A percentile compares a stretch with the other conserved stretches of the same genome.
Conservation (phyloP, 2,797 vertebrate species). For the Sebastes aleutianus region DNA sequence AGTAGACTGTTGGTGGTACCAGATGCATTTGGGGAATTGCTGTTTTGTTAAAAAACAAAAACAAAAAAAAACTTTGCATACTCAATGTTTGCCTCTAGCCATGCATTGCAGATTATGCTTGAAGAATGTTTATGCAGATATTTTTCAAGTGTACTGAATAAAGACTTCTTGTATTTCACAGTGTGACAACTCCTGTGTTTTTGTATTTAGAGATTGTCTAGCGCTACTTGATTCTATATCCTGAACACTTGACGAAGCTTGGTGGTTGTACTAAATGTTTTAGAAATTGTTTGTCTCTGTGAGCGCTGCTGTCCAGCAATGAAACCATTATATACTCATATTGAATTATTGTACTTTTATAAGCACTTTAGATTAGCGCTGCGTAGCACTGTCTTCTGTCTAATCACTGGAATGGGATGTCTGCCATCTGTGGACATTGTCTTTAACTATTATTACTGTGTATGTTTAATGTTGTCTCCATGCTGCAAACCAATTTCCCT, state of each 20-base stretch:
- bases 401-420: neutral
- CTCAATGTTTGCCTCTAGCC: neutral
- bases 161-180: neutral
- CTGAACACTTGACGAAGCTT: neutral
- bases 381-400: neutral
- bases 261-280: neutral
- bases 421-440: neutral
- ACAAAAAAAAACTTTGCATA: neutral
- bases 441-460: neutral
- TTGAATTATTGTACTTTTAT: neutral
- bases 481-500: neutral
- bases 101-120: neutral
- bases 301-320: neutral
- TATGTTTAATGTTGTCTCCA: neutral
- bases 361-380: neutral
- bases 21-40: neutral
- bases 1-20: neutral
- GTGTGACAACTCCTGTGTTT: neutral
- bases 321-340: neutral
- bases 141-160: neutral
- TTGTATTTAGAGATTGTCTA: neutral
- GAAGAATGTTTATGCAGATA: neutral
- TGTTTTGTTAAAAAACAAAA: neutral
- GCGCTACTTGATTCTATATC: neutral
- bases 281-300: neutral